Base-by-base conservation (phyloP, 1,140 invertebrate species). In the Lasaia peninsularis region DNA sequence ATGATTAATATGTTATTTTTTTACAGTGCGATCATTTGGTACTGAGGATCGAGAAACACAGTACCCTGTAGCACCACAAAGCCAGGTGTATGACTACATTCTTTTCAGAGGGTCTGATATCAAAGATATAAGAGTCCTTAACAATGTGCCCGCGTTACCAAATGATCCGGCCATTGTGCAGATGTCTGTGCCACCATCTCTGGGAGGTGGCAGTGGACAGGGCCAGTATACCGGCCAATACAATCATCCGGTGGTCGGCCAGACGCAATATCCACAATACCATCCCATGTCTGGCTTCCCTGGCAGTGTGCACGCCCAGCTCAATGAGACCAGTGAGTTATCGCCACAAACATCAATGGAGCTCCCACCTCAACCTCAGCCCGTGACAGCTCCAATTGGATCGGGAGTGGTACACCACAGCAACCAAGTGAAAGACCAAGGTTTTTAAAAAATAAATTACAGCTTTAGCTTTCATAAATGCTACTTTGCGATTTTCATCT, bases 21-120 rank as follows among this genome's bases (percentile, higher is more conserved):
- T 92, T 93, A 24, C 90, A 99, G 98, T 99, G 54, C 94, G 97
- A 68, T 99, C 98, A 4, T 99, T 98, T 92, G 98, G 98, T 24
- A 99, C 98, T 24, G 98, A 99, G 91, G 97, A 99, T 80, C 91
- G 98, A 35, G 96, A 97, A 63, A 96, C 97, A 18, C 95, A 97
- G 78, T 95, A 95, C 80, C 97, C 96, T 58, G 97, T 99, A 33
- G 94, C 96, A 37, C 95, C 98, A 37, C 95, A 98, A 80, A 97
- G 97, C 91, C 98, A 99, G 89, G 94, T 99, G 32, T 99, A 99
- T 90, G 98, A 99, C 76, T 99, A 98, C 86, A 99, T 99, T 68
- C 93, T 99, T 52, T 99, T 99, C 90, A 91, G 98, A 65, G 98
- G 98, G 24, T 95, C 96, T 67, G 98, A 99, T 86, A 99, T 99